Evolutionary conservation across 2,888 invertebrate genomes (phyloP).

Genomic region (Agrotis exclamationis): DNA sequence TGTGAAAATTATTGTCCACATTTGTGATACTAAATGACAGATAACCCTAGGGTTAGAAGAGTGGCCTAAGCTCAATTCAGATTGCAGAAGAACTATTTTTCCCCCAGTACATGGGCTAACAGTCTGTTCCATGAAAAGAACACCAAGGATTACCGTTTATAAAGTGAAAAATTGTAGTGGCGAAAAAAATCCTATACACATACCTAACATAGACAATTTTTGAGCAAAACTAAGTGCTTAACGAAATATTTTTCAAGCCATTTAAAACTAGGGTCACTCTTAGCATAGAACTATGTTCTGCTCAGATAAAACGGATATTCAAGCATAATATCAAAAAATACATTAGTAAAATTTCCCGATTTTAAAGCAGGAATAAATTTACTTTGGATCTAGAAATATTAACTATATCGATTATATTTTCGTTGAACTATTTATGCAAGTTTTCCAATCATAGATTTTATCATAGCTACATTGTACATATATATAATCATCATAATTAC

Average conservation of each 20-base stretch:
- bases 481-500: background rate
- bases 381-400: background rate
- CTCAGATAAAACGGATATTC: slow-evolving; percentile 5
- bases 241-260: slow-evolving; percentile 41
- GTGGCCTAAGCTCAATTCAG: slow-evolving; percentile 41
- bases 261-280: slow-evolving; percentile 15
- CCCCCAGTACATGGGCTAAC: background rate
- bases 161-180: slow-evolving; percentile 15
- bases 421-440: slow-evolving; percentile 6
- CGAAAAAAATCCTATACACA: slow-evolving; percentile 23
- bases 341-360: slow-evolving; percentile 11
- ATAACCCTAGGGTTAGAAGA: slow-evolving; percentile 19
- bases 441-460: slow-evolving; percentile 26
- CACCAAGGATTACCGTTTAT: background rate
- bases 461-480: slow-evolving; percentile 21
- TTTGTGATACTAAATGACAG: slow-evolving; percentile 24
- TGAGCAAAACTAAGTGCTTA: slow-evolving; percentile 55
- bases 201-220: slow-evolving; percentile 50
- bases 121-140: slow-evolving; percentile 6
- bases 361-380: background rate
- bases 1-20: slow-evolving; percentile 68
- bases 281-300: slow-evolving; percentile 37
- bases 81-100: slow-evolving; percentile 1
- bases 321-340: slow-evolving; percentile 3
- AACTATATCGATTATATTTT: slow-evolving; percentile 17